phyloP scores from a whole-genome alignment of 2,797 vertebrate species.

The Cetoscarus ocellatus region DNA sequence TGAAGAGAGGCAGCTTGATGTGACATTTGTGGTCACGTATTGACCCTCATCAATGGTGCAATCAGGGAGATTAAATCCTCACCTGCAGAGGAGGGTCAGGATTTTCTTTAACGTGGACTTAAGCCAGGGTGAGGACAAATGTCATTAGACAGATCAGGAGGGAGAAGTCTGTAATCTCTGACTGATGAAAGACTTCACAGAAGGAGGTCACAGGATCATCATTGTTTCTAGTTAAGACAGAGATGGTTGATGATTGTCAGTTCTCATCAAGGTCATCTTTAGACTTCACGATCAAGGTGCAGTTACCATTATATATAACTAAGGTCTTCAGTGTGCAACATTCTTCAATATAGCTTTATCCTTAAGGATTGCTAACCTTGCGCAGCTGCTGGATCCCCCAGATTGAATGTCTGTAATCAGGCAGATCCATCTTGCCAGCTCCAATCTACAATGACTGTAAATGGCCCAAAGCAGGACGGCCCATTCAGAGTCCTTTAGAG shows the following conservation, averaged over 20 bases:
- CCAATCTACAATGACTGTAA: no score
- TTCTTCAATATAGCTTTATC: no score
- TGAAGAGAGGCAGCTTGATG: constrained; percentile 26
- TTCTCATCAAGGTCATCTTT: neutral
- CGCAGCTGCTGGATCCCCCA: no score
- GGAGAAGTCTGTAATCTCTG: constrained; percentile 32
- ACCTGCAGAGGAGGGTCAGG: constrained; percentile 10
- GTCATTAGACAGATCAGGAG: neutral
- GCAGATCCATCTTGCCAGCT: no score
- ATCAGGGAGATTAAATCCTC: constrained; percentile 15
- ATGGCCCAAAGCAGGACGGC: no score
- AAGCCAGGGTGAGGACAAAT: constrained; percentile 13
- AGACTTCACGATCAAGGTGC: neutral
- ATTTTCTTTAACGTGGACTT: constrained; percentile 10
- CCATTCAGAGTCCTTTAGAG: no score
- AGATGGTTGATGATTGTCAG: neutral
- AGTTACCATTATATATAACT: no score
- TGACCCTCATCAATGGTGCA: constrained; percentile 25
- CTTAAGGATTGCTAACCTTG: no score
- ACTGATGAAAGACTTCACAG: constrained; percentile 13
- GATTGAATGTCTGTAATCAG: no score
- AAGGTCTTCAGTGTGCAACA: no score
- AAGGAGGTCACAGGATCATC: neutral
- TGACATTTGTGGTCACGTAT: constrained; percentile 17
- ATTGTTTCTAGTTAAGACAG: neutral